Base-by-base conservation (phyloP, 2,888 invertebrate species). In the Drosophila parthenogenetica region DNA sequence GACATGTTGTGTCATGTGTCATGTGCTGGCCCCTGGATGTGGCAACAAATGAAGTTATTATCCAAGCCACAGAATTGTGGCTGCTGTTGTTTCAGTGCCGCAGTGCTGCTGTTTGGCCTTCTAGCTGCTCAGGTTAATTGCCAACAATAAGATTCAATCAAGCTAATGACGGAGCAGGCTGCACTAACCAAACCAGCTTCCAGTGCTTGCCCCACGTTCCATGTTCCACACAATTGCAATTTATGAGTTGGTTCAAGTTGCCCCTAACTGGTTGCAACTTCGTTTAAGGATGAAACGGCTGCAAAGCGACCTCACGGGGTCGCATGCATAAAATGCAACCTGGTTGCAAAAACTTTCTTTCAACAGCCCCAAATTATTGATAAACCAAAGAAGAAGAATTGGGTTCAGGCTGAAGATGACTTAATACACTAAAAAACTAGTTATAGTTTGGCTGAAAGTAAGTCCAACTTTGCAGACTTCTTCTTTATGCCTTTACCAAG, bases 111-210 rank as follows among this genome's bases (percentile, higher is more conserved):
- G 45, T 37, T 71, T 83, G 81, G 67, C 83, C 85, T 69, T 57
- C 50, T 68, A 67, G 72, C 82, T 77, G 85, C 69, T 69, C 76
- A 84, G 89, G 86, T 86, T 86, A 86, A 86, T 86, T 86, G 85
- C 81, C 77, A 81, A 80, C 84, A 88, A 88, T 88, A 80, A 88
- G 86, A 86, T 86, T 88, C 80, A 89, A 86, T 86, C 86, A 88
- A 88, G 82, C 86, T 84, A 86, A 88, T 86, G 87, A 87, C 53
- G 85, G 71, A 70, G 81, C 80, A 51, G 62, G 51, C 68, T 60
- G 48, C 66, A 65, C 42, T 53, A 53, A 64, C 46, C 65, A 70
- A 79, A 63, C 62, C 78, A 69, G 73, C 70, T 68, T 60, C 25
- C 63, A 57, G 54, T 57, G 48, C 48, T 48, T 42, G 64, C 60